Percentiles rank a stretch among this genome's conserved stretches.
Evolutionary conservation across 1,140 invertebrate species (phyloP).

Genomic region (Drosophila grimshawi): DNA sequence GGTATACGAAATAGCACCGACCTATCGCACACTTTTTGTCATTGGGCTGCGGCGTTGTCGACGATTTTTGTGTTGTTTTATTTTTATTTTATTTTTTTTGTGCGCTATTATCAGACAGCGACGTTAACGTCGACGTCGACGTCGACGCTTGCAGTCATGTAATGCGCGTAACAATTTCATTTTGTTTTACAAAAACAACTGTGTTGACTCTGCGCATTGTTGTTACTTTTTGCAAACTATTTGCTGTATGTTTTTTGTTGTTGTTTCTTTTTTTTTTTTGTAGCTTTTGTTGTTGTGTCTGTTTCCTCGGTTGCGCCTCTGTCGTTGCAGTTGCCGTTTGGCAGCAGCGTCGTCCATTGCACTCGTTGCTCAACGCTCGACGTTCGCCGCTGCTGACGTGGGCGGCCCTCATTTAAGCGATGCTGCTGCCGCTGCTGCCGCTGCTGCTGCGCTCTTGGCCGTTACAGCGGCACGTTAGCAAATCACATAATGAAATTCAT

Average conservation of each 20-base stretch:
- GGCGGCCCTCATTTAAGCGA: conserved; percentile 39
- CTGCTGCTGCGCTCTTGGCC: conserved; percentile 62
- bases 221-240: conserved; percentile 22
- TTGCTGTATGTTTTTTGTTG: not conserved
- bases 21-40: conserved; percentile 79
- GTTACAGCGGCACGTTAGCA: conserved; percentile 52
- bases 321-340: conserved; percentile 31
- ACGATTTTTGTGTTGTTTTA: conserved; percentile 36
- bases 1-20: conserved; percentile 50
- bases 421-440: conserved; percentile 27
- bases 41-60: conserved; percentile 66
- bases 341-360: conserved; percentile 65
- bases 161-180: conserved; percentile 67
- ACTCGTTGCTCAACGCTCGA: conserved; percentile 53
- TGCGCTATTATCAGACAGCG: conserved; percentile 64
- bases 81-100: too few species aligned
- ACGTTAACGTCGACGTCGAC: conserved; percentile 29
- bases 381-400: conserved; percentile 38
- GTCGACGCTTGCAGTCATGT: conserved; percentile 22
- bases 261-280: conserved; percentile 25
- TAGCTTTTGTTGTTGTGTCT: conserved; percentile 40
- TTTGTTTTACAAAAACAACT: conserved; percentile 63
- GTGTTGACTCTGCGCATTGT: conserved; percentile 25
- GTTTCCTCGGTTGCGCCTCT: conserved; percentile 32
- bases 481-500: conserved; percentile 64